Conservation (phyloP, 2,113 vertebrate species). For the Arizona elegans region DNA sequence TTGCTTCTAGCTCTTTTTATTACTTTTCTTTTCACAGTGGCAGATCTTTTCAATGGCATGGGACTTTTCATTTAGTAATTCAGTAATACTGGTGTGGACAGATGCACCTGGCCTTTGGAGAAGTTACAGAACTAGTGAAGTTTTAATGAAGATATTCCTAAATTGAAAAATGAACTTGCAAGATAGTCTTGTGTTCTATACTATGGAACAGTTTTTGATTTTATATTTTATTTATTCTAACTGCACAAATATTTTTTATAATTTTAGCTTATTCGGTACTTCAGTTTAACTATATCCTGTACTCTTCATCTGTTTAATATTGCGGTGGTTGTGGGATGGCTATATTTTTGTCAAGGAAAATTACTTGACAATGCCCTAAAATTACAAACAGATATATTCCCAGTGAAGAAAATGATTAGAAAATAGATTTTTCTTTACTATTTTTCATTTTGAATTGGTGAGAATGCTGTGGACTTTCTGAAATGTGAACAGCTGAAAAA, state of each 20-base stretch:
- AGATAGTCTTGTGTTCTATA: background rate
- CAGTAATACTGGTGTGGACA: background rate
- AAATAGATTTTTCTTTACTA: background rate
- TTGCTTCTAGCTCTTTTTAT: conserved; percentile 3
- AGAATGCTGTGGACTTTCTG: background rate
- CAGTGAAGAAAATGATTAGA: background rate
- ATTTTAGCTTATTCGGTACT: background rate
- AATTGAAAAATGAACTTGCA: background rate
- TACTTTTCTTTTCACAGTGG: conserved; percentile 7
- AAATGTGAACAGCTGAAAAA: background rate
- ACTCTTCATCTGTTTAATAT: background rate
- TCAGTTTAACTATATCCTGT: background rate
- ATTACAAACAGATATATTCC: background rate
- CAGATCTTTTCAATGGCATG: background rate
- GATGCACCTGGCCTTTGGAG: background rate
- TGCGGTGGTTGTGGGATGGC: background rate
- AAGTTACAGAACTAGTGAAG: background rate
- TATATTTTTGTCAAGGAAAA: background rate
- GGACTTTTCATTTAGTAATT: background rate
- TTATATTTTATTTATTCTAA: background rate
- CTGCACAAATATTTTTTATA: background rate
- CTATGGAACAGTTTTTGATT: background rate
- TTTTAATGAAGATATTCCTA: background rate
- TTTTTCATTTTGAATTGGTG: background rate
- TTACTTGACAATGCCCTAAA: background rate